These are phyloP conservation scores for Hydractinia symbiolongicarpus DNA, from an alignment of 30 jellyfish, hydroid and myxozoan species.

Conservation along the genomic window DNA sequence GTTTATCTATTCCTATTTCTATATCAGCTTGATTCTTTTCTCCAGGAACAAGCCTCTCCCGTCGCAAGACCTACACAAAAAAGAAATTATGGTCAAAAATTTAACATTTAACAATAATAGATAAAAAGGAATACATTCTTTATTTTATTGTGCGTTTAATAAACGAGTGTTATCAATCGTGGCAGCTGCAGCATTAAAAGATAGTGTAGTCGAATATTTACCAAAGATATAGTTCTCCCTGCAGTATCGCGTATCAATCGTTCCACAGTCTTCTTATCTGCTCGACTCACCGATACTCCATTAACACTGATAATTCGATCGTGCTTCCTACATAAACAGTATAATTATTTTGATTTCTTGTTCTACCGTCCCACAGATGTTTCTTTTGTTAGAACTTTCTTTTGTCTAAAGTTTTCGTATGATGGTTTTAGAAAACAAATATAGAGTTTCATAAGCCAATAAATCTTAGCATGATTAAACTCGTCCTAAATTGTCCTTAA, in stretches of 20 bases:
- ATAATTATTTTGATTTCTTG: background rate
- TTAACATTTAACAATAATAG: background rate
- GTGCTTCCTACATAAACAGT: conserved; percentile 33
- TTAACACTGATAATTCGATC: conserved; percentile 62
- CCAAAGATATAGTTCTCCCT: conserved; percentile 66
- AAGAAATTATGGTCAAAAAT: background rate
- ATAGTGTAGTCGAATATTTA: conserved; percentile 1
- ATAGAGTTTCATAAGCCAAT: too few relatives aligned
- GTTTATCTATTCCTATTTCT: background rate
- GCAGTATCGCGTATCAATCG: conserved; percentile 49
- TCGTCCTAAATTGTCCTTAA: too few relatives aligned
- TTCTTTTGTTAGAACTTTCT: background rate
- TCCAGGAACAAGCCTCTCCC: background rate
- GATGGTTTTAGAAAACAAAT: too few relatives aligned
- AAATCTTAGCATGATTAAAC: too few relatives aligned
- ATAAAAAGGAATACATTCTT: background rate
- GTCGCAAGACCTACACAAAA: conserved; percentile 4
- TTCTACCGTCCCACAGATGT: background rate
- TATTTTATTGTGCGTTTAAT: background rate
- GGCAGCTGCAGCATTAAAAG: background rate
- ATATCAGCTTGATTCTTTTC: background rate
- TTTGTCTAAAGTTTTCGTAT: too few relatives aligned
- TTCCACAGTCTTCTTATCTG: conserved; percentile 62
- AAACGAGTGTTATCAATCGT: background rate
- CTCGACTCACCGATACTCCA: conserved; percentile 45